Evolutionary conservation across 2,113 vertebrate genomes (phyloP).

Genomic region (Chamaea fasciata): DNA sequence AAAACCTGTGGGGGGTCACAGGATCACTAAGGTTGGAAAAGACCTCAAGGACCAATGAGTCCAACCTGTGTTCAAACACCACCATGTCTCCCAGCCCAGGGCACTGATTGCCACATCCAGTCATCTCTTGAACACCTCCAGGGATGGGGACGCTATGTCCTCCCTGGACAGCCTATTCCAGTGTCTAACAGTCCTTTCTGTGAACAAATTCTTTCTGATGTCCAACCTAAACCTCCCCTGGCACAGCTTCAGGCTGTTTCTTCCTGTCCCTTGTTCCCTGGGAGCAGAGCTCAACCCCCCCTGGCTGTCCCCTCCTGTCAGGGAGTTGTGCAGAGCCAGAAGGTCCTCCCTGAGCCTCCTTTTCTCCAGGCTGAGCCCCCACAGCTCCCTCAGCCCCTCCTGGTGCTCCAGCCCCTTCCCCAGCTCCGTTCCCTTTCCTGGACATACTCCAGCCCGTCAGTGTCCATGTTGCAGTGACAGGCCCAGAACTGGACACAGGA

Average conservation of each 20-base stretch:
- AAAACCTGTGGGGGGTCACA: not conserved
- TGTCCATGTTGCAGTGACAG: not conserved
- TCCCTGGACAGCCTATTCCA: not conserved
- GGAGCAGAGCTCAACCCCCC: rapidly evolving
- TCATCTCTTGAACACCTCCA: not conserved
- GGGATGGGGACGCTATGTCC: not conserved
- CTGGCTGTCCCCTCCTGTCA: not conserved
- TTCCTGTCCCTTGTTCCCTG: not conserved
- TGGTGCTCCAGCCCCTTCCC: not conserved
- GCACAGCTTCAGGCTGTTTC: rapidly evolving
- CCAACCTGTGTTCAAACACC: not conserved
- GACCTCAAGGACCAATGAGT: not conserved
- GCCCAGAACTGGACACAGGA: not conserved
- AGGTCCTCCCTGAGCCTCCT: not conserved
- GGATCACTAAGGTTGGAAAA: not conserved
- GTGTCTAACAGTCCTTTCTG: rapidly evolving
- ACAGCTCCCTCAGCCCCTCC: not conserved
- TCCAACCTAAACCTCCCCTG: not conserved
- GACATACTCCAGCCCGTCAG: not conserved
- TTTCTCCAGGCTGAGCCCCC: not conserved
- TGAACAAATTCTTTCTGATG: not conserved
- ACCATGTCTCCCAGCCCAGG: not conserved
- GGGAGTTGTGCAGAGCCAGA: not conserved
- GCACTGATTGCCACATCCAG: too few species aligned
- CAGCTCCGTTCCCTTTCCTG: not conserved